phyloP scores from a whole-genome alignment of 2,888 invertebrate species.

The Linyphia triangularis region DNA sequence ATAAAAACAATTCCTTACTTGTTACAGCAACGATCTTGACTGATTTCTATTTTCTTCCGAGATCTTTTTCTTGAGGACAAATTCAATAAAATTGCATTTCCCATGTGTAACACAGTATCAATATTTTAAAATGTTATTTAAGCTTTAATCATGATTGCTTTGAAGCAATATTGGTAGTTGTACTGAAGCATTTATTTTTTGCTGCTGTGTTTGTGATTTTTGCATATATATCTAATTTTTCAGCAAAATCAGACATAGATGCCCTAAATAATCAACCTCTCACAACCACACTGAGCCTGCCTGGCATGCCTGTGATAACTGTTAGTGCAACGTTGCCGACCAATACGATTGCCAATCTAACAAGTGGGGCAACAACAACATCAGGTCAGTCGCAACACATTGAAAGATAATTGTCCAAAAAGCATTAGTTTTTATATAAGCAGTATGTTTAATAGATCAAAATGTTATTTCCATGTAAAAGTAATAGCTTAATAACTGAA shows the following conservation, averaged over 20 bases:
- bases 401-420: too few relatives aligned
- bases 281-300: conserved; percentile 81
- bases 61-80: not conserved
- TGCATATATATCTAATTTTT: too few relatives aligned
- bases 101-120: not conserved
- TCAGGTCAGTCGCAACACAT: conserved; percentile 43
- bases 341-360: conserved; percentile 81
- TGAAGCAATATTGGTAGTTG: too few relatives aligned
- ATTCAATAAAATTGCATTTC: not conserved
- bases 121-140: not conserved
- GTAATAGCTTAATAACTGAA: too few relatives aligned
- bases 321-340: conserved; percentile 87
- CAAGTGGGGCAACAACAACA: conserved; percentile 33
- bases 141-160: too few relatives aligned
- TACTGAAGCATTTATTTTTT: not conserved
- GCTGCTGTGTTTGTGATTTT: not conserved
- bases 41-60: not conserved
- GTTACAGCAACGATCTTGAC: too few relatives aligned
- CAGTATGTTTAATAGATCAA: too few relatives aligned
- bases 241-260: conserved; percentile 58
- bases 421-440: too few relatives aligned
- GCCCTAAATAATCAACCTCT: conserved; percentile 60
- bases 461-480: too few relatives aligned
- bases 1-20: too few relatives aligned
- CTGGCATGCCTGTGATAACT: conserved; percentile 89